Base-by-base conservation (phyloP, 2,888 invertebrate genomes). In the Phalangium opilio region DNA sequence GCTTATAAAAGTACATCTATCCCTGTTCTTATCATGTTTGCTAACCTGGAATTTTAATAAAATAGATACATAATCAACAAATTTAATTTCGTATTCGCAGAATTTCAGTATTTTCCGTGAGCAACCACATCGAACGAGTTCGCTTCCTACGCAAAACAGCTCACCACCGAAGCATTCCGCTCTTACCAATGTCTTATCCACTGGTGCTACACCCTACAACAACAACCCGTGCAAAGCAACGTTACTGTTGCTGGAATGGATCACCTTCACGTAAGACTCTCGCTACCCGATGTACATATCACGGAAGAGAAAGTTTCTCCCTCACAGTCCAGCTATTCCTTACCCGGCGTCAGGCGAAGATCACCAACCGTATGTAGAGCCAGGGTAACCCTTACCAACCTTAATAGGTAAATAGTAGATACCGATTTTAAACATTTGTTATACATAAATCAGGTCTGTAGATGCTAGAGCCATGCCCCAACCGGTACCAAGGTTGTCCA, bases 61-160 rank as follows among this genome's bases (percentile, higher is more conserved):
- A n/a, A n/a, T 34, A 34, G 11, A n/a, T 34, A 34, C n/a, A n/a
- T 34, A 34, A 34, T 12, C 11, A 34, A 12, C 34, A 34, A 34
- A 34, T n/a, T 34, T 34, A 12, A 12, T 2, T 18, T 36, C 20
- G 18, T 15, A 15, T 44, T 45, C 43, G 1, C 42, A 52, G 52
- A 52, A 52, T 35, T 52, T 52, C 21, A 52, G 50, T 36, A 52
- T 52, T n/a, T 52, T 52, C 18, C 50, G 52, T 15, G 52, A 52
- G 20, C 52, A 52, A 32, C 52, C 52, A 2, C 52, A 52, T 17
- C 21, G 48, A 11, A 50, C 52, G 3, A 43, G 41, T 18, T 43
- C 45, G 5, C 43, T 45, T 2, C 40, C 44, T 7, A 38, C 27
- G 27, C 27, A 27, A 27, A 27, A 4, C 27, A 27, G 27, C 27